Evolutionary conservation across 2,888 invertebrate species (phyloP), one percentile per base, ranked within the genome.

Genomic region (Troides aeacus): DNA sequence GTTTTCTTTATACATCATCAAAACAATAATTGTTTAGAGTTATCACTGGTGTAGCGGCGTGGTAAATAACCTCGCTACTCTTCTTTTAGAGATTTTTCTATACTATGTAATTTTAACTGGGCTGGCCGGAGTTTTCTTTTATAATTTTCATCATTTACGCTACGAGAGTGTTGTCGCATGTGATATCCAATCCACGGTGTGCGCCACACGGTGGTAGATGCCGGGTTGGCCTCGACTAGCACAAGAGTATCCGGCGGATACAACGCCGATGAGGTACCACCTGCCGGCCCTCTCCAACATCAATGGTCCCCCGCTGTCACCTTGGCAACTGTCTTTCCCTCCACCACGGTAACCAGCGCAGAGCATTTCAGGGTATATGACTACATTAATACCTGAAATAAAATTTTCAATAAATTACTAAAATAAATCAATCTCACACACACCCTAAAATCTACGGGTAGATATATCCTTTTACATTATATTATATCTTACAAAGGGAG

Each of bases 291-390:
- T 94, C 83, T 98, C 97, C 74, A 98, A 89, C 97, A 98, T 98
- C 66, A 98, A 87, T 0, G 98, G 98, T 0, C 98, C 98, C 0
- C 98, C 98, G 60, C 96, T 96, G 88, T 97, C 97, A 0, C 97
- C 97, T 92, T 97, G 94, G 73, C 93, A 93, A 75, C 95, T 95
- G 87, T 97, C 97, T 78, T 96, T 95, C 46, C 97, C 97, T 0
- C 98, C 98, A 39, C 95, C 96, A 66, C 97, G 94, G 85, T 98
- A 97, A 3, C 98, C 98, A 0, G 98, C 98, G 84, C 98, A 98
- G 86, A 98, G 95, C 98, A 98, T 98, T 88, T 98, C 98, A 60
- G 97, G 97, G 87, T 98, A 97, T 80, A 98, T 98, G 21, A 97
- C 96, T 58, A 97, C 97, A 83, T 96, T 96, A 78, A 97, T 97